Conservation (phyloP, 23 tunicate genomes). For the Trididemnum nubilum region DNA sequence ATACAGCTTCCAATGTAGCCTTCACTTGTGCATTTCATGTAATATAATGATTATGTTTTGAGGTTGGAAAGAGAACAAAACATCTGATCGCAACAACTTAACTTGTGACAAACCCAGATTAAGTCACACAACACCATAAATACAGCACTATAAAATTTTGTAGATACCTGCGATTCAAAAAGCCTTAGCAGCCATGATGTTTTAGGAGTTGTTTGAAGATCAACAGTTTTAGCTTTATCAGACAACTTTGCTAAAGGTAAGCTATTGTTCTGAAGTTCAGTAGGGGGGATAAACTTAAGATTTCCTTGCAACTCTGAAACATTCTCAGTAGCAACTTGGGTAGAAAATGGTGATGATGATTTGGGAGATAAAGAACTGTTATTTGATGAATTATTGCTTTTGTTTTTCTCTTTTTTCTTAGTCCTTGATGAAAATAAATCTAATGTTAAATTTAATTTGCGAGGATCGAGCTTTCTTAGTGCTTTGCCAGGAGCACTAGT, state of each 20-base stretch:
- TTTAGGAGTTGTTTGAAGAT: constrained; percentile 25
- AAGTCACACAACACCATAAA: too few species aligned
- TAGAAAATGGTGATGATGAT: constrained; percentile 54
- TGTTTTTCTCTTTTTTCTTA: constrained; percentile 66
- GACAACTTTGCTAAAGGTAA: neutral
- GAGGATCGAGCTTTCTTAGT: constrained; percentile 87
- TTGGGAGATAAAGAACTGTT: constrained; percentile 62
- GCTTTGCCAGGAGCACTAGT: constrained; percentile 75
- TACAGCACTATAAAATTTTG: too few species aligned
- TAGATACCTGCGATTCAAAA: constrained; percentile 95
- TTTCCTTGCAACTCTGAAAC: neutral
- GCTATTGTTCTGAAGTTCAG: neutral
- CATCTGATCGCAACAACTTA: too few species aligned
- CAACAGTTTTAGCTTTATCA: neutral
- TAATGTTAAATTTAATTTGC: constrained; percentile 83
- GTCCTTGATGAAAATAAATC: constrained; percentile 79
- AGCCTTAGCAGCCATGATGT: constrained; percentile 89
- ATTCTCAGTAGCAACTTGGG: neutral
- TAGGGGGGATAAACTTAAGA: neutral
- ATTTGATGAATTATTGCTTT: constrained; percentile 53
- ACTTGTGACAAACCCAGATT: too few species aligned
- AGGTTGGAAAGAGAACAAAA: too few species aligned
- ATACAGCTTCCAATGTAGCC: too few species aligned
- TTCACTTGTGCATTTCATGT: too few species aligned
- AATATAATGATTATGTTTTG: too few species aligned